Evolutionary conservation across 1,140 invertebrate species (phyloP).

Genomic region (Ceratitis capitata): DNA sequence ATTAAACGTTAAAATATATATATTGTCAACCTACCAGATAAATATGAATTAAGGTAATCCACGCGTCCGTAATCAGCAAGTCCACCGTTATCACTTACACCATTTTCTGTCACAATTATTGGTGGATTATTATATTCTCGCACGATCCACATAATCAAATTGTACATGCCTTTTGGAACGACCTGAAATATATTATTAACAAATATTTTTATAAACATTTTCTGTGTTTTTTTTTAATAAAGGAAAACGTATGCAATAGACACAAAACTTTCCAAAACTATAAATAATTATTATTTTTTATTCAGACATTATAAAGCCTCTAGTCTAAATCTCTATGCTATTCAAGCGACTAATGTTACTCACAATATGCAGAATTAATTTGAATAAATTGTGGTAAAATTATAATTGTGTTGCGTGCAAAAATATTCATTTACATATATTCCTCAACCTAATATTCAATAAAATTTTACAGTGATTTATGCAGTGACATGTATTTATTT

Average conservation of each 20-base stretch:
- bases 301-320: no score
- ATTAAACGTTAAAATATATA: background rate
- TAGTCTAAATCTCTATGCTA: no score
- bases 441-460: no score
- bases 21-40: background rate
- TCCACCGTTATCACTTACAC: constrained; percentile 66
- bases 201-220: constrained; percentile 5
- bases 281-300: no score
- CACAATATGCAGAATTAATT: no score
- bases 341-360: no score
- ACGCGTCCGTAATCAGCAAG: constrained; percentile 68
- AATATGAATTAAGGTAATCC: constrained; percentile 72
- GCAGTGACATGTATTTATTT: background rate
- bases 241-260: no score
- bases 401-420: no score
- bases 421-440: no score
- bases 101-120: constrained; percentile 81
- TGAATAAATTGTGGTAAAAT: no score
- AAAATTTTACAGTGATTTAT: background rate
- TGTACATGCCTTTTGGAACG: constrained; percentile 75
- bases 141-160: constrained; percentile 75
- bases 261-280: no score
- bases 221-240: no score
- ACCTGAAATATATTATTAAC: constrained; percentile 60
- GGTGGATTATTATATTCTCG: constrained; percentile 74